Base-by-base conservation (phyloP, 2,797 vertebrate genomes). In the Protosalanx chinensis region DNA sequence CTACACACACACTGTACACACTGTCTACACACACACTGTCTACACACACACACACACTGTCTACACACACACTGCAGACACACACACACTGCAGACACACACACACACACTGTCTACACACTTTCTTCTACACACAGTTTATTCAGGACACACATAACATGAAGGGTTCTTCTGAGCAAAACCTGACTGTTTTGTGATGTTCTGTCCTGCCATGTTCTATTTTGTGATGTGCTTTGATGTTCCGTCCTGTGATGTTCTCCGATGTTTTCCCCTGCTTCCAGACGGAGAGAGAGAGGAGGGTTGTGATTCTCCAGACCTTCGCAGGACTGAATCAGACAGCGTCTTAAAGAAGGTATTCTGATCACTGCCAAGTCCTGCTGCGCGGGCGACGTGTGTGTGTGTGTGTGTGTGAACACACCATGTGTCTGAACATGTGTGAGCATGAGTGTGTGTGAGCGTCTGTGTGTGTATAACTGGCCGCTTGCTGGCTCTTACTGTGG, bases 241-340 rank as follows among this genome's bases (percentile, higher is more conserved):
- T 51, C 33, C 7, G 15, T 13, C 7, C 12, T 3, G 49, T 13
- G 15, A 51, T 51, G 12, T 51, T 18, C 23, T 27, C 1, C 1
- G 23, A 12, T 53, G 51, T 53, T 53, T 3, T 53, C 3, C 16
- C 16, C 51, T 41, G 37, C 10, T 70, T 85, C 80, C 82, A 97
- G 96, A 93, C 86, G 94, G 93, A 74, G 94, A 92, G 0, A 96
- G 93, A 83, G 95, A 96, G 66, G 95, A 97, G 68, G 90, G 88
- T 0, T 95, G 97, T 0, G 96, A 97, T 16, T 85, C 90, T 32
- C 91, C 93, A 70, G 96, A 98, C 80, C 94, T 98, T 53, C 91
- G 96, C 74, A 95, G 96, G 74, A 97, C 96, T 5, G 96, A 98
- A 73, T 98, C 96, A 0, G 96, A 98, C 78, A 93, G 96, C 7